Base-by-base conservation (phyloP, 2,797 vertebrate species). In the Aselliscus stoliczkanus region DNA sequence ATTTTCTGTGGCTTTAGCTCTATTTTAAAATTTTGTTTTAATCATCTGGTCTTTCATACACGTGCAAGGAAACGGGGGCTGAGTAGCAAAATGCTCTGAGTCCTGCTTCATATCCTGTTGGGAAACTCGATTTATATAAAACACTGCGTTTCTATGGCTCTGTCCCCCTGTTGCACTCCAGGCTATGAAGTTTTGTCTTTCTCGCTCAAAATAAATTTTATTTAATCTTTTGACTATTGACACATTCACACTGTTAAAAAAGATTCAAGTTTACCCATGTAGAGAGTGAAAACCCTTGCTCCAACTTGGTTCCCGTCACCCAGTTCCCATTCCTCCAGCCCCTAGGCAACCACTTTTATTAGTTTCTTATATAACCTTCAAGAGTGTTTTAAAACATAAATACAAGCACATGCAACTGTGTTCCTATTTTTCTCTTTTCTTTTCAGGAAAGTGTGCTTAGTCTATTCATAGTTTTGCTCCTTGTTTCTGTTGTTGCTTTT, bases 221-320 rank as follows among this genome's bases (percentile, higher is more conserved):
- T 54, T 88, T 76, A 58, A 25, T 60, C n/a, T 95, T 93, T 54
- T 86, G 75, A 65, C 29, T 81, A 13, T 58, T 69, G 65, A 93
- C 7, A 25, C 7, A 31, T n/a, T 58, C 18, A 39, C 27, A 62
- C 31, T 83, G 25, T 88, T 34, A 67, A 58, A 94, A 86, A 72
- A 10, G 7, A 70, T 60, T 44, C 21, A 70, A 62, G 34, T 80
- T 94, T 75, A 39, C 27, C 29, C 8, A 27, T 2, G 52, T 21
- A 69, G 25, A 60, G 60, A 69, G 13, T 25, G 52, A 62, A 67
- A 70, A 60, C 52, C 75, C 25, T 82, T 82, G 21, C 27, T 85
- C 37, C 18, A 4, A 8, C 23, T 44, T 73, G 72, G n/a, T 69
- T 3, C 27, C 50, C 37, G 15, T 83, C 17, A 7, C 31, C 27